Base-by-base conservation (phyloP, 1,140 invertebrate species). In the Zaprionus africanus region DNA sequence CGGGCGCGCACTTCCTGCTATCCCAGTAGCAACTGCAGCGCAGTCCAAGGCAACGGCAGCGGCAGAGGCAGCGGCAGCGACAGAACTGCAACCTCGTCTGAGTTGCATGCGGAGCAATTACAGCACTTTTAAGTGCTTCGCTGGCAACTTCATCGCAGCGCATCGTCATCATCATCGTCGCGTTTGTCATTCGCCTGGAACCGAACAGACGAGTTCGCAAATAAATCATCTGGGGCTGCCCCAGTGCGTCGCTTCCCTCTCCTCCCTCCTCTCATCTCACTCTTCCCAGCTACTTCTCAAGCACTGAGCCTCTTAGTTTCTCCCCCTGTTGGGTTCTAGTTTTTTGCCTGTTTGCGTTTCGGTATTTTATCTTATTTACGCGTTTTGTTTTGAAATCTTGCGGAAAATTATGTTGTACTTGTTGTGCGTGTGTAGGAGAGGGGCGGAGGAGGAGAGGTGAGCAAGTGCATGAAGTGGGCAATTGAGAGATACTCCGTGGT, bases 171-270 rank as follows among this genome's bases (percentile, higher is more conserved):
- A 86, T 88, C 81, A 62, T 67, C 51, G 78, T 84, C 78, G 84
- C 85, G 85, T 90, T 90, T 88, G 85, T 88, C 85, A 88, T 90
- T 88, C 75, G 81, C 75, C 77, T 88, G 84, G 84, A 88, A 88
- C 84, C 81, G 84, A 87, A 90, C 81, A 85, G 84, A 85, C 85
- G 81, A 88, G 74, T 90, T 90, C 57, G 84, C 84, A 85, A 88
- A 88, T 88, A 88, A 88, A 90, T 88, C 84, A 88, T 88, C 81
- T 85, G 58, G 84, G 43, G 62, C 62, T 66, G 24, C 57, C 76
- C 74, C 36, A 41, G 17, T 4, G 41, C 41, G 38, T 65, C 43
- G 38, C 64, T 5, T 11, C 41, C 3, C 22, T 24, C 54, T 51
- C 58, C 34, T 34, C 17, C 41, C 62, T 36, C 58, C 34, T 34